Conservation (phyloP, 1,140 invertebrate genomes). For the Drosophila biarmipes region DNA sequence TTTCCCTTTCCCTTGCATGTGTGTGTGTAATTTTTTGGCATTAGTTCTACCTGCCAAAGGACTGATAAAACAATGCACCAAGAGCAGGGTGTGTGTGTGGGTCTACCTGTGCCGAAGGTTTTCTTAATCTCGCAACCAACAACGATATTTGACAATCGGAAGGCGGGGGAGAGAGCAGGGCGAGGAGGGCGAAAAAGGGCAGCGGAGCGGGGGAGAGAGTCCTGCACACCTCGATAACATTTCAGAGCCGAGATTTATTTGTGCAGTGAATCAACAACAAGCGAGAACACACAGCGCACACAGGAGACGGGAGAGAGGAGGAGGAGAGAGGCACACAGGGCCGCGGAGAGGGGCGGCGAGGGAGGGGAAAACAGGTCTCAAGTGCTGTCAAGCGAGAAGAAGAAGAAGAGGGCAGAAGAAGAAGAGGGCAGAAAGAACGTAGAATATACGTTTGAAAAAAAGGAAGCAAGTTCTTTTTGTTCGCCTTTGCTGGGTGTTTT, state of each 20-base stretch:
- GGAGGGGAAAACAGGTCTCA: conserved; percentile 66
- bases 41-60: conserved; percentile 69
- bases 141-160: conserved; percentile 76
- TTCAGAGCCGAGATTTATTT: conserved; percentile 80
- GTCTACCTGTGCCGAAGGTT: conserved; percentile 70
- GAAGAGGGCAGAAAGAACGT: conserved; percentile 39
- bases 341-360: conserved; percentile 11
- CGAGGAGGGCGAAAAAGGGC: conserved; percentile 13
- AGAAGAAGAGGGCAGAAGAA: conserved; percentile 19
- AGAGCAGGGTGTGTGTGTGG: background rate
- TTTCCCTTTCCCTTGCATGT: background rate
- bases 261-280: conserved; percentile 79
- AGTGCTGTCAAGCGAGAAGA: conserved; percentile 62
- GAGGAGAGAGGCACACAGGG: conserved; percentile 1
- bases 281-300: conserved; percentile 40
- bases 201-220: conserved; percentile 22
- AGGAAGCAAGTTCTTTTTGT: conserved; percentile 67
- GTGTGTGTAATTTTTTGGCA: conserved; percentile 39
- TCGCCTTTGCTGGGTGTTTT: conserved; percentile 10
- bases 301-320: conserved; percentile 16
- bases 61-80: conserved; percentile 74
- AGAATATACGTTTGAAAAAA: conserved; percentile 73
- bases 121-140: conserved; percentile 39
- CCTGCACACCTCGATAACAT: conserved; percentile 65
- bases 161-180: conserved; percentile 49